Base-by-base conservation (phyloP, 2,113 vertebrate genomes). In the Osmerus mordax region DNA sequence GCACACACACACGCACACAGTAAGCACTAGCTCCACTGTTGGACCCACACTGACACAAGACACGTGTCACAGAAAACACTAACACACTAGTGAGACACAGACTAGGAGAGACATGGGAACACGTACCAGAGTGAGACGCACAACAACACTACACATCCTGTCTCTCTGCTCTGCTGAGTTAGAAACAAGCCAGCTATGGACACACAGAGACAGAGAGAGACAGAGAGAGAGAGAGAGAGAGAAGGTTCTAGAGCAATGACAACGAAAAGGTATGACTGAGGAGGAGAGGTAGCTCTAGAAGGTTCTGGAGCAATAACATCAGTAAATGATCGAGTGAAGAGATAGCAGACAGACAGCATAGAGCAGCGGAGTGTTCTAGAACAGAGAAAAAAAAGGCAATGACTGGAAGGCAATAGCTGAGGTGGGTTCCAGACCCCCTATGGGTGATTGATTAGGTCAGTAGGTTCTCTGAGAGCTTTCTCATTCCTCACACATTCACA, bases 1-100 rank as follows among this genome's bases (percentile, higher is more conserved):
- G 67, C 65, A 15, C 11, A 14, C 41, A 65, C 59, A 28, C 12
- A 61, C 84, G 18, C 81, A 66, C 65, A 15, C 59, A 32, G 9
- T 47, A 47, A 47, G 41, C 55, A 23, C 55, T 18, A 32, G 19
- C 55, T 21, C 55, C 15, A 32, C 28, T 21, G 14, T 28, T 28
- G 25, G 18, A 54, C 51, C 54, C 29, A 60, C 56, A 64, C 47
- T 41, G 3, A 65, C 32, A 67, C 58, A 76, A 61, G 32, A 61
- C 58, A 16, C 53, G 29, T n/a, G 15, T 52, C 66, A 54, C 67
- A 68, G 29, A 9, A 6, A 18, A n/a, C 29, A 67, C 47, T 23
- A 23, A 18, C 12, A 52, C 36, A 52, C 41, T 25, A 11, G 13
- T 7, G 28, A 32, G 14, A 63, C 60, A 14, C 60, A 63, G n/a